A percentile compares a stretch with the other conserved stretches of the same genome.
These are phyloP conservation scores for Heliothis virescens DNA, from an alignment of 1,140 invertebrate genomes.

Conservation along the genomic window DNA sequence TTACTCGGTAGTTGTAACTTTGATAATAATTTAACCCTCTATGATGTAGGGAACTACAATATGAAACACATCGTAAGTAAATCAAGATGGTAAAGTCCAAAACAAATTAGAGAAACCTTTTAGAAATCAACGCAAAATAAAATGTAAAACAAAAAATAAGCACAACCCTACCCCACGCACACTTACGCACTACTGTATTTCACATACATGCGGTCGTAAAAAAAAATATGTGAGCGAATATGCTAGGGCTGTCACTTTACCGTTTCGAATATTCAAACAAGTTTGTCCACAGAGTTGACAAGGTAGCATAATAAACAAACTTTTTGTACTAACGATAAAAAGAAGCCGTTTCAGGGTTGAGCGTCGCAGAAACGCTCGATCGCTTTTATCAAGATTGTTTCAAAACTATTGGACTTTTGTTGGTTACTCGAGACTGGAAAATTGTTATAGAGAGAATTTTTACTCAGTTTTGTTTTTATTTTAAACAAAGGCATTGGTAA, in stretches of 20 bases:
- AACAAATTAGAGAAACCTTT: too few relatives aligned
- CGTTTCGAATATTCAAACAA: constrained; percentile 2
- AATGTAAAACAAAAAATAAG: too few relatives aligned
- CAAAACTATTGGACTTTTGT: constrained; percentile 37
- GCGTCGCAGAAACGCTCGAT: neutral
- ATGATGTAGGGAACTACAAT: too few relatives aligned
- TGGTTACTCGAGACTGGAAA: constrained; percentile 24
- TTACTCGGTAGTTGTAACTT: too few relatives aligned
- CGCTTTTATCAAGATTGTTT: constrained; percentile 37
- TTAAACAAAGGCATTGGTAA: constrained; percentile 31
- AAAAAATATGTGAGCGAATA: too few relatives aligned
- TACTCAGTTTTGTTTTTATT: constrained; percentile 25
- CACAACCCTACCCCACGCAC: too few relatives aligned
- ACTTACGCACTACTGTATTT: too few relatives aligned
- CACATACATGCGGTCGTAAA: too few relatives aligned
- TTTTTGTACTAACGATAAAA: constrained; percentile 24
- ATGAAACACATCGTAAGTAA: too few relatives aligned
- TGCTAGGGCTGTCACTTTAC: neutral
- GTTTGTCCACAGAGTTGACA: neutral
- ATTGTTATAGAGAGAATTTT: constrained; percentile 42
- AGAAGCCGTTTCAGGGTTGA: constrained; percentile 4
- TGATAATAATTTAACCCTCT: too few relatives aligned
- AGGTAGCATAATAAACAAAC: constrained; percentile 12
- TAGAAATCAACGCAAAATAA: too few relatives aligned
- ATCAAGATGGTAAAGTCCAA: too few relatives aligned